Conservation (phyloP, 2,888 invertebrate genomes). For the Agrenia bidenticulata region DNA sequence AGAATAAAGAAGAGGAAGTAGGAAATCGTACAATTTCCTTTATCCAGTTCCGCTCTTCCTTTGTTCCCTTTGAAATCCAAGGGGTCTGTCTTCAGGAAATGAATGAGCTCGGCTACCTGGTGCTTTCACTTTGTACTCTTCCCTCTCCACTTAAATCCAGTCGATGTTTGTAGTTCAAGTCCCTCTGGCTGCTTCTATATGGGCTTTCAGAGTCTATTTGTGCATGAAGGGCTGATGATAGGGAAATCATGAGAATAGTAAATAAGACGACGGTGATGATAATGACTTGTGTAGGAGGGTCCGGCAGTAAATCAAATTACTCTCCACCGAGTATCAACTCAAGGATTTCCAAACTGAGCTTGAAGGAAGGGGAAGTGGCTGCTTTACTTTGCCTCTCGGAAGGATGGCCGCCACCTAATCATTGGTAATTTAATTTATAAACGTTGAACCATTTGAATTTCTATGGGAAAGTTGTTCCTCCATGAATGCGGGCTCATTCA, state of each 20-base stretch:
- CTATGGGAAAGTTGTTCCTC: too few relatives aligned
- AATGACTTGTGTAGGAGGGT: conserved; percentile 12
- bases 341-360: conserved; percentile 30
- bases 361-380: conserved; percentile 57
- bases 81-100: conserved; percentile 14
- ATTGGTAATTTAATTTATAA: conserved; percentile 42
- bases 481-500: too few relatives aligned
- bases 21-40: conserved; percentile 19
- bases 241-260: background rate
- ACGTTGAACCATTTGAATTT: background rate
- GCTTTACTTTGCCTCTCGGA: conserved; percentile 60
- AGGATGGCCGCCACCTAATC: conserved; percentile 57
- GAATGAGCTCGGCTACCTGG: conserved; percentile 3
- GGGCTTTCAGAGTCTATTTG: background rate
- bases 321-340: conserved; percentile 40
- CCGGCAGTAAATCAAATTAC: conserved; percentile 16
- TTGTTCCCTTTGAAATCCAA: conserved; percentile 2
- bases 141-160: too few relatives aligned
- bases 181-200: too few relatives aligned
- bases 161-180: too few relatives aligned
- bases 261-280: background rate
- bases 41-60: background rate
- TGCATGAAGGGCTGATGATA: background rate
- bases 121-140: too few relatives aligned
- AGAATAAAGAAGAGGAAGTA: conserved; percentile 10